Evolutionary conservation across 2,888 invertebrate genomes (phyloP).

Genomic region (Sthenelais limicola): DNA sequence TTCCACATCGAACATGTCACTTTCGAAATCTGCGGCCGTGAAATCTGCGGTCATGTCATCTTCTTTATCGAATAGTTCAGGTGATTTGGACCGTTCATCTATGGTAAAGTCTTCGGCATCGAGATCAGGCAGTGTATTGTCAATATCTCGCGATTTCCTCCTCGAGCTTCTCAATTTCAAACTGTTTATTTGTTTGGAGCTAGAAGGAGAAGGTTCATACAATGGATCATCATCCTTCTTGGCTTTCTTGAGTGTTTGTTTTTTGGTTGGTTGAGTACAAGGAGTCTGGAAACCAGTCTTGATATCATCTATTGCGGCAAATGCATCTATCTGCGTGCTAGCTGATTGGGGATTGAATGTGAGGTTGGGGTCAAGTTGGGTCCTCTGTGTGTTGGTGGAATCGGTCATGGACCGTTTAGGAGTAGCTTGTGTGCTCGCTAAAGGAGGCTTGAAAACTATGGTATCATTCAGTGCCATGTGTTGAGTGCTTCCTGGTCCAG

Average conservation of each 20-base stretch:
- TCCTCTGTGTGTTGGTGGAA: constrained; percentile 10
- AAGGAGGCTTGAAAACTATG: constrained; percentile 1
- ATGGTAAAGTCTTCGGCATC: constrained; percentile 5
- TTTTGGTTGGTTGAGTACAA: background rate
- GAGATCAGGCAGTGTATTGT: background rate
- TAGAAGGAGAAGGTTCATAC: background rate
- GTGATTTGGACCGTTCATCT: constrained; percentile 21
- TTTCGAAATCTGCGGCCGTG: background rate
- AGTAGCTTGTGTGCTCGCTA: constrained; percentile 1
- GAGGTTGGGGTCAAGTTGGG: no score
- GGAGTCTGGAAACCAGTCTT: no score
- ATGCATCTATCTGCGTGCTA: no score
- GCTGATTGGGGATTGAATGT: no score
- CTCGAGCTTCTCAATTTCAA: background rate
- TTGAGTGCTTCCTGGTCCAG: background rate
- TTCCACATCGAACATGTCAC: background rate
- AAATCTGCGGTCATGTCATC: background rate
- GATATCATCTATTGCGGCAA: no score
- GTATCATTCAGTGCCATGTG: constrained; percentile 16
- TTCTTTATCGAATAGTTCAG: constrained; percentile 2
- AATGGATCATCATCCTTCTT: constrained; percentile 17
- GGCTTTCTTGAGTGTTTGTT: background rate
- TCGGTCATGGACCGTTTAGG: background rate
- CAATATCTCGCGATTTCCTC: background rate
- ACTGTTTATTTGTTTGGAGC: background rate